Percentiles rank a stretch among this genome's conserved stretches.
phyloP scores from a whole-genome alignment of 2,113 vertebrate species.

The Paratilapia polleni region DNA sequence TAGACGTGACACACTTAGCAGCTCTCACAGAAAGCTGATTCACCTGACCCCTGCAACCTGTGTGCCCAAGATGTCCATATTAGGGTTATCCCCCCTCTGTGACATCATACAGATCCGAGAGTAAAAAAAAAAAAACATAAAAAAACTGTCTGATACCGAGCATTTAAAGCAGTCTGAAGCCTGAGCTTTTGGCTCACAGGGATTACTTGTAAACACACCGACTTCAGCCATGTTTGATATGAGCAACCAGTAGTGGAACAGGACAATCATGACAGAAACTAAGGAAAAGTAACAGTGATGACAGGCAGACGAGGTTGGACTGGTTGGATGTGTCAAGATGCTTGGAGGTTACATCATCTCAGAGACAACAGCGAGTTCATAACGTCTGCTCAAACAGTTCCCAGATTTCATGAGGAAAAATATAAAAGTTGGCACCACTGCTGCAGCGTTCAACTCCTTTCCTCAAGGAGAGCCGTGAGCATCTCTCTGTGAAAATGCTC shows the following conservation, averaged over 20 bases:
- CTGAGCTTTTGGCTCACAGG: too few relatives aligned
- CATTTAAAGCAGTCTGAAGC: background rate
- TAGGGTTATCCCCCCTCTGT: fast-evolving
- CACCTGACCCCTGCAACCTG: fast-evolving
- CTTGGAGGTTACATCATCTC: fast-evolving
- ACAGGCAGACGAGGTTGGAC: fast-evolving
- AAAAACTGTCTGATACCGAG: background rate
- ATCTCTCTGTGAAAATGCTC: background rate
- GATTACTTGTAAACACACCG: background rate
- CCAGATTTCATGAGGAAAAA: background rate
- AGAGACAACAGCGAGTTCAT: background rate
- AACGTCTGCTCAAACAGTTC: background rate
- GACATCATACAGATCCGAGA: background rate
- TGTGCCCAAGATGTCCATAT: background rate
- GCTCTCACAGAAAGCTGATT: too few relatives aligned
- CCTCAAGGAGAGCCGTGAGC: background rate
- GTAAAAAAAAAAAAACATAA: fast-evolving
- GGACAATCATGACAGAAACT: background rate
- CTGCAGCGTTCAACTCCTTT: background rate
- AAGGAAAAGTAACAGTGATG: fast-evolving
- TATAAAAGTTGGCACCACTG: background rate
- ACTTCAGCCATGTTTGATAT: background rate
- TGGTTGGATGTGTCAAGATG: background rate
- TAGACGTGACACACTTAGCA: background rate
- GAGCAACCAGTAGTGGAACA: background rate